Evolutionary conservation across 64 coral and sea anemone genomes (phyloP), one percentile per base, ranked within the genome.

Genomic region (Dendrophyllia cribrosa): DNA sequence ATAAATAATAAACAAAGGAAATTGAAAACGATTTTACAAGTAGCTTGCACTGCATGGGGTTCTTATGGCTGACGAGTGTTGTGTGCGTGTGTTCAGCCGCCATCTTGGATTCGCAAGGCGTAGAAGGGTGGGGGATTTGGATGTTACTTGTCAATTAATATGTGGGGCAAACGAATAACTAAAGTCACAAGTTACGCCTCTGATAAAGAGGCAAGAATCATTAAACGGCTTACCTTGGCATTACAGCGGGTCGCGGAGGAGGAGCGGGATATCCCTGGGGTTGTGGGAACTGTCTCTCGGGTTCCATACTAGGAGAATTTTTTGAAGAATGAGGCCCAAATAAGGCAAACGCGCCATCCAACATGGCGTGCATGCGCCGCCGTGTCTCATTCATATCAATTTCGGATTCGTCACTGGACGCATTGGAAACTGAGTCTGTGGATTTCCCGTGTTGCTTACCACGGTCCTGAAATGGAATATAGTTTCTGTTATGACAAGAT

Each of bases 301-400:
- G 46, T 76, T 81, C 77, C 76, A 82, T 94, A 16, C 21, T 70
- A 9, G 53, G 26, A 14, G 53, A 19, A 45, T 94, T 94, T 17
- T 88, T 88, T 53, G 90, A 82, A 25, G 72, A 82, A 48, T 73
- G 88, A 7, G 93, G 87, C 44, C 88, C 94, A 51, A 98, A 84
- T 44, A 95, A 63, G 4, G 93, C 65, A 68, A 98, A 98, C 5
- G 97, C 97, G 76, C 93, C 94, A 78, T 98, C 97, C 10, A 98
- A 67, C 23, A 98, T 88, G 0, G 91, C 80, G 70, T 96, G 94
- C 93, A 96, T 98, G 60, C 97, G 91, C 15, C 87, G 73, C 34
- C 94, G 87, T 43, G 97, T 95, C 69, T 98, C 97, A 6, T 93
- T 88, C 97, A 98, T 98, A 77, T 92, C 92, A 70, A 98, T 93